phyloP scores from a whole-genome alignment of 2,113 vertebrate species.

The Phylloscopus trochilus region DNA sequence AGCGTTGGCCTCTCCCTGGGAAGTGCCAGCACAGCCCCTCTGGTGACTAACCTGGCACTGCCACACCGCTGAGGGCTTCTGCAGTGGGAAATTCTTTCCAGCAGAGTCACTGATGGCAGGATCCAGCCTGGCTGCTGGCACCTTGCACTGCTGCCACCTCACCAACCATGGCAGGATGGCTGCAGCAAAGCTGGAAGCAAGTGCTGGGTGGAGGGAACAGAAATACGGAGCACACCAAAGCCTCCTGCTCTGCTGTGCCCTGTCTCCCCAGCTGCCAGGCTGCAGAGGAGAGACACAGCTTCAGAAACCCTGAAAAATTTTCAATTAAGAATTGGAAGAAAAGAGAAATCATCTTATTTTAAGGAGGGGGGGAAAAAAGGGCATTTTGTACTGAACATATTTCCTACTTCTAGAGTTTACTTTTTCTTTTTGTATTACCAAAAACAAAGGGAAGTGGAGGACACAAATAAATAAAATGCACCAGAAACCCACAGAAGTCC shows the following conservation, averaged over 20 bases:
- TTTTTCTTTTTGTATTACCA: not conserved
- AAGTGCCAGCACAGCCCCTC: not conserved
- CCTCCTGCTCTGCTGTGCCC: not conserved
- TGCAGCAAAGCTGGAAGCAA: fast-evolving
- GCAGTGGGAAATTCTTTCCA: not conserved
- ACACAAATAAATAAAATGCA: not conserved
- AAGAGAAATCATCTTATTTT: not conserved
- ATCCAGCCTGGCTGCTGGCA: not conserved
- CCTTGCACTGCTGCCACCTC: not conserved
- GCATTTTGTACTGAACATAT: not conserved
- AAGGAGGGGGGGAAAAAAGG: fast-evolving
- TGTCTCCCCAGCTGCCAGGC: not conserved
- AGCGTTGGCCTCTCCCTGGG: fast-evolving
- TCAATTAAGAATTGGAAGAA: not conserved
- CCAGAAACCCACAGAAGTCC: not conserved
- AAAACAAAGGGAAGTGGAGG: not conserved
- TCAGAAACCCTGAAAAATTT: not conserved
- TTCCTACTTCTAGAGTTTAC: not conserved
- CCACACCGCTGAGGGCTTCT: not conserved
- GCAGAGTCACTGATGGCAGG: not conserved
- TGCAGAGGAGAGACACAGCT: not conserved
- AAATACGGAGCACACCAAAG: not conserved
- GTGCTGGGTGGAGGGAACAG: not conserved
- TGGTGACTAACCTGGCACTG: not conserved
- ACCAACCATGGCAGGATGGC: fast-evolving